Conservation (phyloP, 1,140 invertebrate species). For the Heterodera schachtii region DNA sequence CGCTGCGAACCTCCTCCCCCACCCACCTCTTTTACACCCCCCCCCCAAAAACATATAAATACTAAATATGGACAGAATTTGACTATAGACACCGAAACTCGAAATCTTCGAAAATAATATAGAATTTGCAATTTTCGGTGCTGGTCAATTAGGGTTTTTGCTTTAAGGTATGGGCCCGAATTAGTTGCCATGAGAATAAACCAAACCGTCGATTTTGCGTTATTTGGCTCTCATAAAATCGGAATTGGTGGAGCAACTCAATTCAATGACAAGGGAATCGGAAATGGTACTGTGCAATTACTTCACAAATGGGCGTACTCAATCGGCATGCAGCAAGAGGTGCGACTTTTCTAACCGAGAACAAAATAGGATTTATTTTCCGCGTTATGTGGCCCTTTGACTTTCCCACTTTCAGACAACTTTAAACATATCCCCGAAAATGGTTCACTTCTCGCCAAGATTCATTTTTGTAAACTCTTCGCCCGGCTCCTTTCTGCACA, state of each 20-base stretch:
- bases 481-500: background rate
- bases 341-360: background rate
- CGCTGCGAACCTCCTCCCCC: too few relatives aligned
- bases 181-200: slow-evolving; percentile 23
- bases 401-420: background rate
- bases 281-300: slow-evolving; percentile 21
- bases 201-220: slow-evolving; percentile 22
- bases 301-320: slow-evolving; percentile 6
- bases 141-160: too few relatives aligned
- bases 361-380: too few relatives aligned
- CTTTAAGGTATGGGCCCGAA: slow-evolving; percentile 5
- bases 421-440: background rate
- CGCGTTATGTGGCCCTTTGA: too few relatives aligned
- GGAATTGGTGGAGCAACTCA: slow-evolving; percentile 18
- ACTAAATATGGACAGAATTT: too few relatives aligned
- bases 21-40: too few relatives aligned
- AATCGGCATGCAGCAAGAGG: slow-evolving; percentile 4
- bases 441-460: background rate
- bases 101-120: too few relatives aligned
- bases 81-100: too few relatives aligned
- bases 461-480: slow-evolving; percentile 25
- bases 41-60: too few relatives aligned
- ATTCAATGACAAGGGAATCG: slow-evolving; percentile 19
- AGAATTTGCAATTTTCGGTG: too few relatives aligned
- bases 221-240: slow-evolving; percentile 11